These are phyloP conservation scores for Lepidocolaptes lacrymiger DNA, from an alignment of 2,797 vertebrate genomes.

Conservation along the genomic window DNA sequence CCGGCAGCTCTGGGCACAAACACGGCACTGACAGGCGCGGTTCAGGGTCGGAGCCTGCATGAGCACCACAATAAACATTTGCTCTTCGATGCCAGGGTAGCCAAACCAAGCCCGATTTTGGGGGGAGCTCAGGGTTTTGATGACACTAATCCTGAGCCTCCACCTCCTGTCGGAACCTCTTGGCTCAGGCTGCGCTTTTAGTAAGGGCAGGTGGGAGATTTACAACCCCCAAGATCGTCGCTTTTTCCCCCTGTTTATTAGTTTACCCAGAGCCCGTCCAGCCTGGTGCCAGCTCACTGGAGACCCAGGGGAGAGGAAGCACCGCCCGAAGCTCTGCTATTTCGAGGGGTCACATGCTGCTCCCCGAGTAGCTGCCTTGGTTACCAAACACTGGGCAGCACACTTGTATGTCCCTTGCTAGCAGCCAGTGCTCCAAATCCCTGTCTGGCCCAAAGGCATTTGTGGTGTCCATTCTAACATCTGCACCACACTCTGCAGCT, in stretches of 20 bases:
- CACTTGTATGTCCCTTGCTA: fast-evolving
- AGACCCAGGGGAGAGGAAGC: neutral
- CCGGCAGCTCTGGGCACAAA: neutral
- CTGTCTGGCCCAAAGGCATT: neutral
- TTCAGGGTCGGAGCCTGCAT: neutral
- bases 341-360: fast-evolving
- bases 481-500: no score
- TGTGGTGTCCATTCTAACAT: fast-evolving
- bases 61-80: neutral
- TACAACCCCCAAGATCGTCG: neutral
- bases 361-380: neutral
- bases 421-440: neutral
- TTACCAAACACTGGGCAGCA: neutral
- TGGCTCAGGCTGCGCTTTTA: neutral
- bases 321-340: fast-evolving
- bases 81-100: neutral
- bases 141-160: neutral
- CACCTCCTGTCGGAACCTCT: fast-evolving
- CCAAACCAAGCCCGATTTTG: neutral
- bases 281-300: neutral
- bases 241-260: neutral
- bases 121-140: neutral
- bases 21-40: fast-evolving
- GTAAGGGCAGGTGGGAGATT: neutral
- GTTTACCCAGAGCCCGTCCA: neutral